Evolutionary conservation across 2,888 invertebrate genomes (phyloP).

Genomic region (Elmis aenea): DNA sequence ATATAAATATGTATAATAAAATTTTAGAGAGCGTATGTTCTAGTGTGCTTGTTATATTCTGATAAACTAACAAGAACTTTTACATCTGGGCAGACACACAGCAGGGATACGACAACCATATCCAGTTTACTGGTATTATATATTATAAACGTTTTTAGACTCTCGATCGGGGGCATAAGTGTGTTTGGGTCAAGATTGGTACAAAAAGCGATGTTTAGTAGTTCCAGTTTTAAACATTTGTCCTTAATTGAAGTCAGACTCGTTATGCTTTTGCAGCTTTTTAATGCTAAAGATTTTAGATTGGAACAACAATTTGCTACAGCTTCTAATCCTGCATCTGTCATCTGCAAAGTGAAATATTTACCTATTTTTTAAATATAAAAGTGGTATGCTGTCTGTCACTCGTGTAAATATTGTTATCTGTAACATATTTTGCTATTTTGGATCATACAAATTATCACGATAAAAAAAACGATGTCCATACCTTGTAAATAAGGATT

Average conservation of each 20-base stretch:
- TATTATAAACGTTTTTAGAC: constrained; percentile 20
- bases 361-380: constrained; percentile 2
- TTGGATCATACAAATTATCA: too few relatives aligned
- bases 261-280: constrained; percentile 28
- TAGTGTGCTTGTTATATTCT: constrained; percentile 23
- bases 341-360: constrained; percentile 20
- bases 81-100: constrained; percentile 5
- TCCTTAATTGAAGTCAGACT: constrained; percentile 20
- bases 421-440: too few relatives aligned
- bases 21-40: too few relatives aligned
- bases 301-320: constrained; percentile 25
- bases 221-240: constrained; percentile 20
- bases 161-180: constrained; percentile 15
- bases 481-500: too few relatives aligned
- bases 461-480: too few relatives aligned
- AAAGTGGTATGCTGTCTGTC: too few relatives aligned
- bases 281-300: constrained; percentile 24
- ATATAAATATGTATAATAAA: too few relatives aligned
- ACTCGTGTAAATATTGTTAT: too few relatives aligned
- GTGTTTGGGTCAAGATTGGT: constrained; percentile 14
- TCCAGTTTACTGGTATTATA: constrained; percentile 19
- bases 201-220: constrained; percentile 29
- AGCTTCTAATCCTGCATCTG: constrained; percentile 22
- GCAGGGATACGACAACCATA: constrained; percentile 6
- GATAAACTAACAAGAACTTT: constrained; percentile 22